Conservation (phyloP, 2,797 vertebrate species). For the Hirundo rustica region DNA sequence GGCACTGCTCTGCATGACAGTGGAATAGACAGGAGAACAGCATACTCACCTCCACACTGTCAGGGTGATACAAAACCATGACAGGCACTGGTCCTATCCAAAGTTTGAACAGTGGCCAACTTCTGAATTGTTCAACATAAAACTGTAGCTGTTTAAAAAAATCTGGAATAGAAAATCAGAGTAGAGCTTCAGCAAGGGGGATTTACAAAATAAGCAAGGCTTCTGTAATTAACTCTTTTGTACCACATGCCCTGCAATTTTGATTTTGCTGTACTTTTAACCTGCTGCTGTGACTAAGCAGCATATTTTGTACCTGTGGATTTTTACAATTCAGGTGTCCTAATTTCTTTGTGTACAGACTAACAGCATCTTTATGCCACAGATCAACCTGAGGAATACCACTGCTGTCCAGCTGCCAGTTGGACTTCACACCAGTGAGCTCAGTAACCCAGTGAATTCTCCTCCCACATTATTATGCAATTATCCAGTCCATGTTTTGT, state of each 20-base stretch:
- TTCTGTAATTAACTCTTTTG: background rate
- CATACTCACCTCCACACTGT: slow-evolving; percentile 85
- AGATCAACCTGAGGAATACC: background rate
- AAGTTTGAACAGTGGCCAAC: slow-evolving; percentile 80
- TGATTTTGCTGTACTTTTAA: background rate
- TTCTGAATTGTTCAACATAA: slow-evolving; percentile 35
- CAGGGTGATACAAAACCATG: slow-evolving; percentile 80
- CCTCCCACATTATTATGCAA: background rate
- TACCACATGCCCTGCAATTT: background rate
- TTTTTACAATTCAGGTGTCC: background rate
- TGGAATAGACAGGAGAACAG: background rate
- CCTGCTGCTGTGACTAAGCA: background rate
- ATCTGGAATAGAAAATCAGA: slow-evolving; percentile 71
- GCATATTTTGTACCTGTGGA: background rate
- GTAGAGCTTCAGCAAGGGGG: background rate
- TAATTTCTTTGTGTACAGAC: background rate
- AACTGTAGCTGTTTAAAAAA: slow-evolving; percentile 86
- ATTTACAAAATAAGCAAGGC: background rate
- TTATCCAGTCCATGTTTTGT: background rate
- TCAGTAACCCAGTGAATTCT: background rate
- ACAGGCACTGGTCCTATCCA: slow-evolving; percentile 89
- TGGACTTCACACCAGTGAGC: background rate
- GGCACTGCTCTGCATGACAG: background rate
- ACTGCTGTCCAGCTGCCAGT: background rate
- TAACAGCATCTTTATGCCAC: background rate